Evolutionary conservation across 2,888 invertebrate genomes (phyloP).

Genomic region (Rhimphoctona megacephalus): DNA sequence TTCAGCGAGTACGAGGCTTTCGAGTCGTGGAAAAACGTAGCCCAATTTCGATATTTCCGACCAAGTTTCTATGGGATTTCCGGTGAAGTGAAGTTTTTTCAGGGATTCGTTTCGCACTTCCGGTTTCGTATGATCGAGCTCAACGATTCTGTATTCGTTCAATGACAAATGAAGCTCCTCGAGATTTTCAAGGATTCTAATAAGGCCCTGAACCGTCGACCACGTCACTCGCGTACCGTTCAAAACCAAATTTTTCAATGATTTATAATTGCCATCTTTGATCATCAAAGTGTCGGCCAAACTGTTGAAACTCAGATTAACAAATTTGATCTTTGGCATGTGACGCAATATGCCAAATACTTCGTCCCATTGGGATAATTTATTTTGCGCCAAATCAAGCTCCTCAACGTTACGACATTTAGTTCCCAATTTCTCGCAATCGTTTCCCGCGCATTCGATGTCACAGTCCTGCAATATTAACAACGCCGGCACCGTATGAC

Average conservation of each 20-base stretch:
- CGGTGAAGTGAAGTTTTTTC: constrained; percentile 94
- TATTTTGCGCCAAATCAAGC: constrained; percentile 97
- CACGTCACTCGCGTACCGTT: constrained; percentile 95
- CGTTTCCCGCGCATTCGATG: constrained; percentile 95
- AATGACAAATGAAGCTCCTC: constrained; percentile 97
- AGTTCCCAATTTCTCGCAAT: constrained; percentile 90
- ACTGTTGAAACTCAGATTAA: constrained; percentile 96
- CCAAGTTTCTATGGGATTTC: constrained; percentile 95
- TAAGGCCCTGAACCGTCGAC: constrained; percentile 91
- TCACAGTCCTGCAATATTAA: constrained; percentile 96
- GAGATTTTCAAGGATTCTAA: constrained; percentile 91
- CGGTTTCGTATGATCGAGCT: constrained; percentile 85
- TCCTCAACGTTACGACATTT: constrained; percentile 97
- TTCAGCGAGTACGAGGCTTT: constrained; percentile 94
- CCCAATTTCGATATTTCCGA: constrained; percentile 93
- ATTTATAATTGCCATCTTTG: constrained; percentile 81
- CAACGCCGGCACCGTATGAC: constrained; percentile 91
- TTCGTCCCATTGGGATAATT: constrained; percentile 95
- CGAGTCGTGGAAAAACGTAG: constrained; percentile 93
- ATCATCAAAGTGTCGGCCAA: constrained; percentile 89
- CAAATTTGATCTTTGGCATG: constrained; percentile 95
- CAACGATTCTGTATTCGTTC: constrained; percentile 93
- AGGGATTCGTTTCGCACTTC: constrained; percentile 88
- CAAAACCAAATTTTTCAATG: constrained; percentile 90
- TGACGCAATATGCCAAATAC: constrained; percentile 94